Conservation (phyloP, 1,140 invertebrate species). For the Heliconius hermathena region DNA sequence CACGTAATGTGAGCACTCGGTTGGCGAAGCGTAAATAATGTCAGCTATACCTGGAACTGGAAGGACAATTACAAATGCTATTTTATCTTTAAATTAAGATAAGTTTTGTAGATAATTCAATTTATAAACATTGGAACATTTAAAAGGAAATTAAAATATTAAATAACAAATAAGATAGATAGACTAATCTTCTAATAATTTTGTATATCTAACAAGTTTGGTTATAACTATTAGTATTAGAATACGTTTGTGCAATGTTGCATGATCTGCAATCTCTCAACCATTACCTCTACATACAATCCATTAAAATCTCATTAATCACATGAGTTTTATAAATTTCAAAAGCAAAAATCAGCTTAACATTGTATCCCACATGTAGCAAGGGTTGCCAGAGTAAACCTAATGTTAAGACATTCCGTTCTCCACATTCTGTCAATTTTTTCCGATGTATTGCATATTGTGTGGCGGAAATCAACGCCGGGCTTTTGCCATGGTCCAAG, state of each 20-base stretch:
- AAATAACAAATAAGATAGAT: background rate
- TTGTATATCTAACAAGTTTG: background rate
- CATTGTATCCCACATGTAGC: too few relatives aligned
- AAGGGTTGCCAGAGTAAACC: too few relatives aligned
- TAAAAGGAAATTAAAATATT: background rate
- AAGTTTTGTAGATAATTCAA: background rate
- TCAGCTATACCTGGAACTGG: slow-evolving; percentile 14
- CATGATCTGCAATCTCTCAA: background rate
- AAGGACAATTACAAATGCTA: slow-evolving; percentile 12
- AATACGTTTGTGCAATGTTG: background rate
- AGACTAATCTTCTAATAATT: background rate
- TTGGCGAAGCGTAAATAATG: slow-evolving; percentile 15
- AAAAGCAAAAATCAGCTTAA: too few relatives aligned
- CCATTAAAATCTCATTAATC: background rate
- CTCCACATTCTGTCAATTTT: too few relatives aligned
- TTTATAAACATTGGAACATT: background rate
- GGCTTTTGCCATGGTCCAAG: too few relatives aligned
- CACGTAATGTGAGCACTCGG: slow-evolving; percentile 33
- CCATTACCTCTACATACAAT: background rate
- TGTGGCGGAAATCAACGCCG: too few relatives aligned
- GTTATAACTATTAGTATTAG: background rate
- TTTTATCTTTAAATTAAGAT: slow-evolving; percentile 6
- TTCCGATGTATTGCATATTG: too few relatives aligned
- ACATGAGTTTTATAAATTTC: background rate
- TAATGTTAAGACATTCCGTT: too few relatives aligned